Conservation (phyloP, 2,888 invertebrate species). For the Tinea semifulvella region DNA sequence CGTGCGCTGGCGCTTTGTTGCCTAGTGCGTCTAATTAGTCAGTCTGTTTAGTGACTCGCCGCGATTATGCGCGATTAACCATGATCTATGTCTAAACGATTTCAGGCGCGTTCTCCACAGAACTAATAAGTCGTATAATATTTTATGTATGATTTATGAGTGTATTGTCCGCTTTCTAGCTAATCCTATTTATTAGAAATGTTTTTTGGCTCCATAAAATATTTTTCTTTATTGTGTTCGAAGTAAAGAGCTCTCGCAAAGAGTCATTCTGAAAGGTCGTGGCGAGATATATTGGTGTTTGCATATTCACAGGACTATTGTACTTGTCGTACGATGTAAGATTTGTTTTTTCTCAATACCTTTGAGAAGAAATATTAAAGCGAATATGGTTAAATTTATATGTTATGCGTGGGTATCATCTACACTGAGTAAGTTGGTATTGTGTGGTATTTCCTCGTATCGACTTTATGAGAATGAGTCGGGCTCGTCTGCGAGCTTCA, state of each 20-base stretch:
- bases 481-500: neutral
- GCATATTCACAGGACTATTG: slow-evolving; percentile 33
- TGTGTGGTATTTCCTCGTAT: slow-evolving; percentile 32
- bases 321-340: slow-evolving; percentile 42
- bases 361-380: slow-evolving; percentile 49
- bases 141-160: neutral
- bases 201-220: too few species aligned
- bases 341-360: slow-evolving; percentile 35
- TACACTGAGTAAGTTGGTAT: slow-evolving; percentile 32
- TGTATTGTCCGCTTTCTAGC: neutral
- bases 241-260: neutral
- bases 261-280: slow-evolving; percentile 54
- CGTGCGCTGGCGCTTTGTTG: slow-evolving; percentile 45
- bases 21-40: slow-evolving; percentile 64
- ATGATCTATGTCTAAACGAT: slow-evolving; percentile 13
- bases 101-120: slow-evolving; percentile 3
- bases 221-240: too few species aligned
- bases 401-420: slow-evolving; percentile 31
- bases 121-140: neutral
- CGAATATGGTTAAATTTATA: slow-evolving; percentile 45
- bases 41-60: slow-evolving; percentile 58
- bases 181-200: too few species aligned
- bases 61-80: slow-evolving; percentile 22
- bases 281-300: slow-evolving; percentile 58
- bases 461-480: slow-evolving; percentile 14